Evolutionary conservation across 2,797 vertebrate genomes (phyloP).

Genomic region (Pangasius macronema): DNA sequence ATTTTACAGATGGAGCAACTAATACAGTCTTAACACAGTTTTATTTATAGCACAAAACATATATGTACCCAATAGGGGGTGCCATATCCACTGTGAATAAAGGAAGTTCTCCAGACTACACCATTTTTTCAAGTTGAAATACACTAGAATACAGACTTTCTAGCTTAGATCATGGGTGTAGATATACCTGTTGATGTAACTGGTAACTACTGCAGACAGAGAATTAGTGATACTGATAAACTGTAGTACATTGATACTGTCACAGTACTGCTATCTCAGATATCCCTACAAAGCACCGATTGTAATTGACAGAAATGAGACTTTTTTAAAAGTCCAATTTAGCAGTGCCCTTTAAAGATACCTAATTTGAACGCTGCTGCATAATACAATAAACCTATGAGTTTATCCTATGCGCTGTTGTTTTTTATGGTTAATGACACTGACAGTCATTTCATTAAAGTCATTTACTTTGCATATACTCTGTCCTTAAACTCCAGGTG

Average conservation of each 20-base stretch:
- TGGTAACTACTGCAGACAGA: background rate
- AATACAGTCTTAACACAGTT: background rate
- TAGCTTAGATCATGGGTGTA: background rate
- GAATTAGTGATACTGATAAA: background rate
- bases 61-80: background rate
- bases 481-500: slow-evolving; percentile 14
- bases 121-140: background rate
- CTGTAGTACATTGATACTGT: background rate
- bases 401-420: background rate
- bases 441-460: background rate
- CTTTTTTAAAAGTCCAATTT: background rate
- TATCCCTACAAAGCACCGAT: background rate
- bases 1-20: background rate
- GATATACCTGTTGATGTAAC: background rate
- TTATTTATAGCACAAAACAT: background rate
- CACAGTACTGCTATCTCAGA: background rate
- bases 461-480: background rate
- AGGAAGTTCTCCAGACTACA: background rate
- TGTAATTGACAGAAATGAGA: background rate
- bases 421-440: background rate
- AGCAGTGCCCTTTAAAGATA: background rate
- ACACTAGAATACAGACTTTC: background rate
- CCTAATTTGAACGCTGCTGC: background rate
- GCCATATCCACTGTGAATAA: background rate
- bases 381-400: background rate